Conservation (phyloP, 2,888 invertebrate genomes). For the Melanchra persicariae region DNA sequence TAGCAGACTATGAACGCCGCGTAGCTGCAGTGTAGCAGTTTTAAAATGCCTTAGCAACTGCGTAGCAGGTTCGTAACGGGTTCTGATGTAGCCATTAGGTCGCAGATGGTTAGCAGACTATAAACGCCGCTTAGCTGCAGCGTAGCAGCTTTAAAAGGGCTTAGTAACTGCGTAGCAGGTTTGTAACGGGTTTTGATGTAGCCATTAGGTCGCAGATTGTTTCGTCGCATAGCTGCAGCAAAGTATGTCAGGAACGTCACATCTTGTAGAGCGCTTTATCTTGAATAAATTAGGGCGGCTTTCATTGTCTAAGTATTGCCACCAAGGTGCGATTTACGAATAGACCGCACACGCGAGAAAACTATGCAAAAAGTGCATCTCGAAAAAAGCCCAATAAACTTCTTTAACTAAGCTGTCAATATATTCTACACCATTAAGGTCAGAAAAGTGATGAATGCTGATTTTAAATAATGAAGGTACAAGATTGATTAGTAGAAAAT, state of each 20-base stretch:
- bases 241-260: neutral
- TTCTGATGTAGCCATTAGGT: no score
- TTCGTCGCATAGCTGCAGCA: neutral
- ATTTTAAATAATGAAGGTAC: neutral
- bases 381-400: neutral
- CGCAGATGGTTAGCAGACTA: neutral
- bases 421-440: neutral
- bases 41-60: neutral
- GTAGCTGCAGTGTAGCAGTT: neutral
- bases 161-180: neutral
- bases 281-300: neutral
- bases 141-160: neutral
- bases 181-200: neutral
- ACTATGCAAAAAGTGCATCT: neutral
- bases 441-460: neutral
- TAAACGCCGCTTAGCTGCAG: neutral
- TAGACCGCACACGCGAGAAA: neutral
- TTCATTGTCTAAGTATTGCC: neutral
- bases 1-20: neutral
- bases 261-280: neutral
- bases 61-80: neutral
- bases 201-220: no score
- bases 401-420: neutral
- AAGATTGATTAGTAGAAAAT: neutral
- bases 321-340: neutral